A percentile compares a stretch with the other conserved stretches of the same genome.
Evolutionary conservation across 2,888 invertebrate genomes (phyloP).

Genomic region (Odontocolon sp.): DNA sequence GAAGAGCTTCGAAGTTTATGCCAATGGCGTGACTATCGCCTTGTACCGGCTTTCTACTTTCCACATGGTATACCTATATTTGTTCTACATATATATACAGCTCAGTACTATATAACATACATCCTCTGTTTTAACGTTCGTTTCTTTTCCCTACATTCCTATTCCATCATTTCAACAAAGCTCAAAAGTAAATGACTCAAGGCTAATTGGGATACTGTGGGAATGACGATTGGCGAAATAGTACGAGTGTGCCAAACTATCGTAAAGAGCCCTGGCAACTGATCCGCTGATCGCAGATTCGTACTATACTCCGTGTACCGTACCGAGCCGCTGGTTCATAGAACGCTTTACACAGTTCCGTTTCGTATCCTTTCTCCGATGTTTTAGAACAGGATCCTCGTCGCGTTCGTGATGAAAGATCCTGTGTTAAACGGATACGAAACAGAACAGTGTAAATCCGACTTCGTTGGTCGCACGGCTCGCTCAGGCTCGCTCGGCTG

Average conservation of each 20-base stretch:
- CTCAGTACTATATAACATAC: background rate
- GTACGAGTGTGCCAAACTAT: background rate
- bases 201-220: conserved; percentile 11
- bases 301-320: conserved; percentile 38
- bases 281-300: conserved; percentile 9
- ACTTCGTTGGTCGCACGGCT: conserved; percentile 52
- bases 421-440: too few relatives aligned
- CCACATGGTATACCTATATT: background rate
- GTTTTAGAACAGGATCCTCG: too few relatives aligned
- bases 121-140: too few relatives aligned
- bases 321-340: conserved; percentile 27
- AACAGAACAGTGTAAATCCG: too few relatives aligned
- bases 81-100: background rate
- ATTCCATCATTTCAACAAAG: background rate
- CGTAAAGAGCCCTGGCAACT: conserved; percentile 1
- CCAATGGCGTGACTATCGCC: conserved; percentile 31
- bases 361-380: too few relatives aligned
- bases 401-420: too few relatives aligned
- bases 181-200: background rate
- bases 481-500: background rate
- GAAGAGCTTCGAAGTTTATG: background rate
- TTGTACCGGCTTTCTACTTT: conserved; percentile 38
- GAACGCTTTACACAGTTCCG: too few relatives aligned
- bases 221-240: conserved; percentile 33
- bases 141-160: background rate